Base-by-base conservation (phyloP, 2,888 invertebrate genomes). In the Nomada lathburiana region DNA sequence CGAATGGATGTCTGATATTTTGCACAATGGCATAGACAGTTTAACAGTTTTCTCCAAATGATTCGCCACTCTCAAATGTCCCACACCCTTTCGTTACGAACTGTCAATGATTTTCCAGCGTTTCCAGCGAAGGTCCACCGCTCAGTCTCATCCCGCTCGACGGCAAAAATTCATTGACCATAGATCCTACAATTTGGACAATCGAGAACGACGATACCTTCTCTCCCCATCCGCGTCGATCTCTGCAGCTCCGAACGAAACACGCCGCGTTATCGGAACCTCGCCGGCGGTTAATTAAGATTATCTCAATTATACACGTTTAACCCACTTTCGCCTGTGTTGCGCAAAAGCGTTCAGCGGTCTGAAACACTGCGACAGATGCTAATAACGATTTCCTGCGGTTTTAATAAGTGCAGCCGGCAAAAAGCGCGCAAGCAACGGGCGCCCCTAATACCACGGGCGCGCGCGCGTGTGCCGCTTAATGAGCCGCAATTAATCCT, bases 381-480 rank as follows among this genome's bases (percentile, higher is more conserved):
- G 85, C 84, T 82, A 85, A 84, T 84, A 84, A 82, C 76, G 84
- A 85, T 85, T 76, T 73, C 80, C 78, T 71, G 42, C 67, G 78
- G 69, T 83, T 73, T 83, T 68, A 80, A 79, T 82, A 79, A 67
- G 83, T 69, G 69, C 55, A 42, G 44, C 57, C 65, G 57, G 74
- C 72, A 82, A 82, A 78, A 75, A 78, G 63, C 50, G 59, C 20
- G 44, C 62, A 7, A 68, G 36, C n/a, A 60, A 47, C 47, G 47
- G 16, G 47, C 47, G 47, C 16, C 47, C 10, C 47, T 47, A 16
- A 47, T 47, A 47, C 47, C 47, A 63, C 59, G 62, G 71, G 42
- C 65, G 67, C 44, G 23, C 44, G n/a, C 26, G 42, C 57, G 73
- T 67, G 59, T 11, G 53, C 60, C 52, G 47, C 55, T 60, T 77